Conservation (phyloP, 2,113 vertebrate species). For the Rissa tridactyla region DNA sequence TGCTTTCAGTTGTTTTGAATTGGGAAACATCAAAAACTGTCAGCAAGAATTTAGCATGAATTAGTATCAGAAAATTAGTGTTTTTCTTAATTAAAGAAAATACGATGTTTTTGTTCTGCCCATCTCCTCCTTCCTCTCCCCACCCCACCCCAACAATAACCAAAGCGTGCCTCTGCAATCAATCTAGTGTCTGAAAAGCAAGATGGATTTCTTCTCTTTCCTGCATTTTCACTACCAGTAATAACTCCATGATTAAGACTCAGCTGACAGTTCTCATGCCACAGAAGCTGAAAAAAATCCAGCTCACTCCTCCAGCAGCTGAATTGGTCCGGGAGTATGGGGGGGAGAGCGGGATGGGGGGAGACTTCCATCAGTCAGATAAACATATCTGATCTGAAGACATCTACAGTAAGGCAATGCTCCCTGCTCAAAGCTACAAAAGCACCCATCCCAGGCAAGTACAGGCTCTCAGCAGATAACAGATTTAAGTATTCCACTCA, state of each 20-base stretch:
- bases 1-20: slow-evolving; percentile 35
- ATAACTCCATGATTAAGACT: slow-evolving; percentile 51
- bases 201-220: slow-evolving; percentile 9
- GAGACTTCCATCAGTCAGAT: not conserved
- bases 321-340: not conserved
- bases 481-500: slow-evolving; percentile 55
- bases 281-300: slow-evolving; percentile 21
- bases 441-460: not conserved
- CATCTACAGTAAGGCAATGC: not conserved
- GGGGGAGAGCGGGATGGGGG: not conserved
- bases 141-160: not conserved
- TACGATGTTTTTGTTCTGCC: not conserved
- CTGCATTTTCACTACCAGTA: slow-evolving; percentile 24
- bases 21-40: slow-evolving; percentile 4
- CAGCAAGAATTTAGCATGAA: slow-evolving; percentile 9
- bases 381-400: not conserved
- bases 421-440: not conserved
- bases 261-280: slow-evolving; percentile 20
- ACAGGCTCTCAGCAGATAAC: slow-evolving; percentile 7
- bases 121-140: not conserved
- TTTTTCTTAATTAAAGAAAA: slow-evolving; percentile 44
- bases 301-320: slow-evolving; percentile 30
- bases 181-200: not conserved
- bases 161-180: slow-evolving; percentile 1
- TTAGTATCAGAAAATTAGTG: slow-evolving; percentile 38